A percentile compares a stretch with the other conserved stretches of the same genome.
These are phyloP conservation scores for Chrysaora quinquecirrha DNA, from an alignment of 30 jellyfish, hydroid and myxozoan species.

Conservation along the genomic window DNA sequence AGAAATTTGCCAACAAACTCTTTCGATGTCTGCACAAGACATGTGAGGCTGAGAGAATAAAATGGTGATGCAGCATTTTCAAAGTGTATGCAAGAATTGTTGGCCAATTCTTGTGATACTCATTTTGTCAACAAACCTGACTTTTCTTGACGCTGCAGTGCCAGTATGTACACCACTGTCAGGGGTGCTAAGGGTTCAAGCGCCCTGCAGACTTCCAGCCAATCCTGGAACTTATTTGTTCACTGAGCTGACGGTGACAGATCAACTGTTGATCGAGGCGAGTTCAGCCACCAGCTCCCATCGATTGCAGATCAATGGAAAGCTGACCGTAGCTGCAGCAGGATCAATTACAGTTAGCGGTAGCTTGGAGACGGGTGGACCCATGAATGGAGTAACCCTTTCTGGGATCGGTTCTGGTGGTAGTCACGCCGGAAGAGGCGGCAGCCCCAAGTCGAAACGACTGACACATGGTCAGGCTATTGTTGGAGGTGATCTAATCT, in stretches of 20 bases:
- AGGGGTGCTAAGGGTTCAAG: not conserved
- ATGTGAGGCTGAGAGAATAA: too few species aligned
- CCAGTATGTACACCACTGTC: not conserved
- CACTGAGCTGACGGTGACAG: not conserved
- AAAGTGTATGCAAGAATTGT: too few species aligned
- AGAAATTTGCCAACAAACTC: too few species aligned
- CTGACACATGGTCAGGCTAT: constrained; percentile 5
- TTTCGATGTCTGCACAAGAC: too few species aligned
- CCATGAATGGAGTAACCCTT: constrained; percentile 6
- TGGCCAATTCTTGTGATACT: not conserved
- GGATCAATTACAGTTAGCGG: not conserved
- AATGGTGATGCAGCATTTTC: too few species aligned
- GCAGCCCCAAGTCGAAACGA: constrained; percentile 39
- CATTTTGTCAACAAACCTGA: not conserved
- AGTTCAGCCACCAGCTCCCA: not conserved
- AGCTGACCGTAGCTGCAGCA: not conserved
- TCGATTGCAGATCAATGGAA: not conserved
- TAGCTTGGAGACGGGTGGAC: not conserved
- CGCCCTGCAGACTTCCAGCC: not conserved
- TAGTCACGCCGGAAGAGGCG: constrained; percentile 60
- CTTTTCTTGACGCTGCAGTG: not conserved
- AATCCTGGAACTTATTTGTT: not conserved
- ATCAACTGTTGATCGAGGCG: not conserved
- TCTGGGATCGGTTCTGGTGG: constrained; percentile 62
- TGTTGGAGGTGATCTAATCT: constrained; percentile 15